Percentiles rank a stretch among this genome's conserved stretches.
Conservation (phyloP, 2,797 vertebrate genomes). For the Florisuga fusca region DNA sequence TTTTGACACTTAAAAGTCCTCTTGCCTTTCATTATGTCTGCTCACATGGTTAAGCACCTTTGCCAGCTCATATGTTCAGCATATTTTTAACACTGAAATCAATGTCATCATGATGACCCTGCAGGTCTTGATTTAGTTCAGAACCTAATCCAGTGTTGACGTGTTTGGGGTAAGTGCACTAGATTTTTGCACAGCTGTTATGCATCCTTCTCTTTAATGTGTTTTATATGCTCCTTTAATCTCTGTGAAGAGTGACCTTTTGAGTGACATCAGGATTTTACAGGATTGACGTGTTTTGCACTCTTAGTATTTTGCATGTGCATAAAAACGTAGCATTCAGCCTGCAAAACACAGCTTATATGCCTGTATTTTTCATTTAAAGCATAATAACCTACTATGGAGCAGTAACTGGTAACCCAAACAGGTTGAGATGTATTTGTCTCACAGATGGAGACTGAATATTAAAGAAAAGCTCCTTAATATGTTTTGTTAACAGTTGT, state of each 20-base stretch:
- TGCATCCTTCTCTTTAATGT: background rate
- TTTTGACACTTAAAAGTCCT: background rate
- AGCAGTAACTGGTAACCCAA: background rate
- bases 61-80: background rate
- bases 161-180: background rate
- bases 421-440: background rate
- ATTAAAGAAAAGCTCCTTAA: background rate
- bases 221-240: background rate
- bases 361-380: background rate
- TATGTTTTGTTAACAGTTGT: background rate
- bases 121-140: background rate
- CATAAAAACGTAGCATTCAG: background rate
- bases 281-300: background rate
- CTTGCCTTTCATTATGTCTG: background rate
- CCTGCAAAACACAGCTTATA: background rate
- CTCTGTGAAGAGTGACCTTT: background rate
- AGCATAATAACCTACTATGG: background rate
- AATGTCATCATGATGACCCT: background rate
- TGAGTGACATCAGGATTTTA: background rate
- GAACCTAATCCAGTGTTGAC: background rate
- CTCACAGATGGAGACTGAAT: accelerated
- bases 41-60: background rate
- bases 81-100: background rate
- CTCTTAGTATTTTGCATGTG: background rate
- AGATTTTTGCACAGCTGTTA: background rate